These are phyloP conservation scores for Tinamus guttatus DNA, from an alignment of 2,113 vertebrate genomes.

Conservation along the genomic window DNA sequence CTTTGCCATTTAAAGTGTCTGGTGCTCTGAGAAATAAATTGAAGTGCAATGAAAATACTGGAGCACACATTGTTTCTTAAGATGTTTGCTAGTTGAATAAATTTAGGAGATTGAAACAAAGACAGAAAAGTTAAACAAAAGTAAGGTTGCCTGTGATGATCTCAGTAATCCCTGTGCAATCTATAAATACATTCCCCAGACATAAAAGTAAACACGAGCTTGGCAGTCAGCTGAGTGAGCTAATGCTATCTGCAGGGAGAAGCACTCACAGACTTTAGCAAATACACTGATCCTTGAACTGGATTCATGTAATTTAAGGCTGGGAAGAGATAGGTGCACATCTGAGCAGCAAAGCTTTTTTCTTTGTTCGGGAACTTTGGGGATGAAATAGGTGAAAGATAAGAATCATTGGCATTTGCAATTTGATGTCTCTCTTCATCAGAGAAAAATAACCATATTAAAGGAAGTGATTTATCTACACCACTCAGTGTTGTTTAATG, in stretches of 20 bases:
- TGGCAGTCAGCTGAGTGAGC: neutral
- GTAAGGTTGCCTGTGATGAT: neutral
- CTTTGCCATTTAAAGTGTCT: neutral
- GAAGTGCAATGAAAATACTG: neutral
- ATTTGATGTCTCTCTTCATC: neutral
- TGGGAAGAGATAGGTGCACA: neutral
- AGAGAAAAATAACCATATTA: neutral
- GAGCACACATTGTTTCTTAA: neutral
- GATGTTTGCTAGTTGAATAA: neutral
- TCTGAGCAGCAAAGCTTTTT: neutral
- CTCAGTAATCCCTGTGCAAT: neutral
- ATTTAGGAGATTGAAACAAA: neutral
- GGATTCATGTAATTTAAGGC: neutral
- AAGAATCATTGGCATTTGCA: neutral
- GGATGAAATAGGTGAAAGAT: neutral
- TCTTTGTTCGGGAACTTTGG: neutral
- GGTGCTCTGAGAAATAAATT: neutral
- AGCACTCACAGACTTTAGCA: neutral
- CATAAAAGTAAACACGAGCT: neutral
- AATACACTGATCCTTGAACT: neutral
- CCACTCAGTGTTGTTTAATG: neutral
- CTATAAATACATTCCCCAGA: neutral
- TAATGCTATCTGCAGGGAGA: slow-evolving; percentile 7
- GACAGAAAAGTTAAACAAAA: slow-evolving; percentile 15
- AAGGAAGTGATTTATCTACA: neutral